Evolutionary conservation across 1,140 invertebrate species (phyloP), one percentile per base, ranked within the genome.

Genomic region (Zophobas morio): DNA sequence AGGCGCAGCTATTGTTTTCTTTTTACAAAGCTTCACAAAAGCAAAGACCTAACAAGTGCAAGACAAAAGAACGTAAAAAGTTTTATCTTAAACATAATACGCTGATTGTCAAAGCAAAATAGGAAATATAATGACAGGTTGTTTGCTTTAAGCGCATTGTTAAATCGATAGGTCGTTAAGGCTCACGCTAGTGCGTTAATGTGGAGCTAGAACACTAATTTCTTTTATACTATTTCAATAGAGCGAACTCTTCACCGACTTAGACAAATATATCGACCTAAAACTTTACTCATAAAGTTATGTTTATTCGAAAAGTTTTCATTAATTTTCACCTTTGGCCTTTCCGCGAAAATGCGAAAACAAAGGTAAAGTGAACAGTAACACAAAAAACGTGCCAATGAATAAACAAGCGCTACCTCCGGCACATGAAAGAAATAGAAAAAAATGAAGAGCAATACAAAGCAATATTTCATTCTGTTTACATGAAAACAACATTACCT

Each of bases 111-210:
- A 66, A 66, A 42, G 60, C 39, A 66, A 66, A 66, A 66, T 66
- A 66, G 40, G 42, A 46, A 66, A 66, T 66, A 66, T 66, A 66
- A 66, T 42, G 60, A 66, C 60, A 66, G 60, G 37, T 66, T 66
- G 39, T 66, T 66, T 66, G 60, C 37, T 66, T 42, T 66, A 66
- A 66, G 60, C 60, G 60, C 60, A 42, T 66, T 66, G 60, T 66
- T 66, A 66, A 66, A 66, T 66, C 60, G 60, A 66, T 66, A 66
- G 60, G 60, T 66, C 60, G 60, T 66, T 66, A 66, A 66, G n/a
- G 39, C 60, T 66, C 60, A 66, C 60, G 60, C 60, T 66, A 40
- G 60, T 66, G 39, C 39, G 60, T 66, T 66, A 66, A 66, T 42
- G 39, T 37, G 39, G 33, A n/a, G 37, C 6, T 42, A 39, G 33